A percentile compares a stretch with the other conserved stretches of the same genome.
Conservation (phyloP, 2,888 invertebrate species). For the Netelia melanura region DNA sequence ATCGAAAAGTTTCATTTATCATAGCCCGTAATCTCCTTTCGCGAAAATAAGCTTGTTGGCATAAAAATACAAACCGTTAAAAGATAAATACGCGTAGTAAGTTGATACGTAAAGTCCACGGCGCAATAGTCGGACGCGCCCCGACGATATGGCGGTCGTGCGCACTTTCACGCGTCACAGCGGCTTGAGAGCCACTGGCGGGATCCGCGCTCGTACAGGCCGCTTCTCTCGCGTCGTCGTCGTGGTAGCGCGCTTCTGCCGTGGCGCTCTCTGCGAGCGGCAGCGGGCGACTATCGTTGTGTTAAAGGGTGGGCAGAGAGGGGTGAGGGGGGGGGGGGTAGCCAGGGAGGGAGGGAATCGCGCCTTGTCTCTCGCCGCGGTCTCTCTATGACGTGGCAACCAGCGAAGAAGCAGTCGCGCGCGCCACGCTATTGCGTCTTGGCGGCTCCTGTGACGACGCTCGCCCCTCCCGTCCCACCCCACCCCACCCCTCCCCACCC, state of each 20-base stretch:
- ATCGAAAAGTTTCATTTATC: too few relatives aligned
- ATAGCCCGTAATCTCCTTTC: too few relatives aligned
- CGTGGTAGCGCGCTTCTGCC: too few relatives aligned
- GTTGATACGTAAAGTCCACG: neutral
- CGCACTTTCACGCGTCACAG: conserved; percentile 80
- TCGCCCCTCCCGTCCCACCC: conserved; percentile 15
- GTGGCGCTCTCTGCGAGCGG: neutral
- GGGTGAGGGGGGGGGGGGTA: too few relatives aligned
- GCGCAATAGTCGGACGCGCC: conserved; percentile 31
- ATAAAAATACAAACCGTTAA: too few relatives aligned
- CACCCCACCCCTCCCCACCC: neutral
- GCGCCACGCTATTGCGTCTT: conserved; percentile 61
- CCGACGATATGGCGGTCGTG: conserved; percentile 64
- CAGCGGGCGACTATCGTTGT: neutral
- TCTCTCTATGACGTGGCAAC: conserved; percentile 15
- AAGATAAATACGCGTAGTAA: too few relatives aligned
- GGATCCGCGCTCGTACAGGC: conserved; percentile 11
- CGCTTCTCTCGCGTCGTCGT: neutral
- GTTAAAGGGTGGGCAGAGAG: too few relatives aligned
- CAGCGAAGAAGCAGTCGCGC: conserved; percentile 5
- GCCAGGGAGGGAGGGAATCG: neutral
- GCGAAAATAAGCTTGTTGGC: too few relatives aligned
- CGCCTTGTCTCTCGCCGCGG: neutral
- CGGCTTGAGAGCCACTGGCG: conserved; percentile 79
- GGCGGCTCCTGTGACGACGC: conserved; percentile 58